phyloP scores from a whole-genome alignment of 2,888 invertebrate species.

The Sphaerolaimus hirsutus region DNA sequence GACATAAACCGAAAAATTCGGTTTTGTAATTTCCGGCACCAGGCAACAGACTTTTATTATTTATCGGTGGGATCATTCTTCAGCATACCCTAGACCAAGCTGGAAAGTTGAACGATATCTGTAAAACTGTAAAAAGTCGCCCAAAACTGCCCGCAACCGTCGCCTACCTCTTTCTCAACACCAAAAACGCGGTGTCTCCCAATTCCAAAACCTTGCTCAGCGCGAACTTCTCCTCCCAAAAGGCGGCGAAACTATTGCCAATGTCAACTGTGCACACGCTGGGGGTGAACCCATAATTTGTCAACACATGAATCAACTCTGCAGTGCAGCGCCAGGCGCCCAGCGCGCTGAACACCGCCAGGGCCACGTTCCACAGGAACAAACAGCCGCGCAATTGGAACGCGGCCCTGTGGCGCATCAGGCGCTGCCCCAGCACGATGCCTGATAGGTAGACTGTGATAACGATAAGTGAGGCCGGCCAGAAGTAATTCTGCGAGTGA shows the following conservation, averaged over 20 bases:
- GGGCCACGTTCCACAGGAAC: conserved; percentile 65
- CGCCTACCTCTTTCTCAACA: conserved; percentile 8
- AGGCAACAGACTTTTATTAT: too few relatives aligned
- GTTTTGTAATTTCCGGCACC: too few relatives aligned
- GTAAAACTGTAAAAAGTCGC: too few relatives aligned
- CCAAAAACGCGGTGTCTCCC: conserved; percentile 32
- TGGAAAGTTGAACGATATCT: too few relatives aligned
- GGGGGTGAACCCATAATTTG: conserved; percentile 48
- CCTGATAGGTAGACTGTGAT: neutral
- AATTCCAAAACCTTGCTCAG: conserved; percentile 71
- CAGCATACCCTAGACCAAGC: too few relatives aligned
- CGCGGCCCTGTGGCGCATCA: conserved; percentile 70
- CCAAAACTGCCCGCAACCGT: neutral
- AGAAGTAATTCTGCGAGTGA: neutral
- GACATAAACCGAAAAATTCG: too few relatives aligned
- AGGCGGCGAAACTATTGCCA: conserved; percentile 57
- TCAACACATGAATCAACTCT: conserved; percentile 36
- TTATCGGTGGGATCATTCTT: too few relatives aligned
- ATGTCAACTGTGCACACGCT: conserved; percentile 50
- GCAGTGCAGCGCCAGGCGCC: conserved; percentile 2
- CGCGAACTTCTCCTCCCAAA: conserved; percentile 93
- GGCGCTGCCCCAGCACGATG: conserved; percentile 37
- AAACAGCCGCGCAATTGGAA: conserved; percentile 65
- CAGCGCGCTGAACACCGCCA: conserved; percentile 59
- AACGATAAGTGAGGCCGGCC: neutral